Evolutionary conservation across 2,113 vertebrate genomes (phyloP).

Genomic region (Vireo altiloquus): DNA sequence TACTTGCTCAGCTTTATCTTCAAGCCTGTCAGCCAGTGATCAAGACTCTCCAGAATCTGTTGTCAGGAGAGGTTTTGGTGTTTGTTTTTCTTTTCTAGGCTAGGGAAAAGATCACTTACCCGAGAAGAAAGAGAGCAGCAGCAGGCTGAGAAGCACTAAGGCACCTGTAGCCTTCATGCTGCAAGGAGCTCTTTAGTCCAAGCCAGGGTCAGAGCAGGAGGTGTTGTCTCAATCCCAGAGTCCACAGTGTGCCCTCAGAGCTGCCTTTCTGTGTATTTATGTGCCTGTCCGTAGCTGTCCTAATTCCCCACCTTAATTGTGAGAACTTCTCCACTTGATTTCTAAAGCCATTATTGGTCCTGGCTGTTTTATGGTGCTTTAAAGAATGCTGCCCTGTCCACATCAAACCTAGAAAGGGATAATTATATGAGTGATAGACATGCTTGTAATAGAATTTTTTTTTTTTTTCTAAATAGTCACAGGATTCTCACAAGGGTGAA

Average conservation of each 20-base stretch:
- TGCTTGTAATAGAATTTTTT: constrained; percentile 34
- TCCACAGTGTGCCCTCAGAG: constrained; percentile 12
- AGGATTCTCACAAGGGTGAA: constrained; percentile 59
- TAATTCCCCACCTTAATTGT: constrained; percentile 74
- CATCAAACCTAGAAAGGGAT: constrained; percentile 70
- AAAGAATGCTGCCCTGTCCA: constrained; percentile 64
- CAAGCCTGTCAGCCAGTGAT: background rate
- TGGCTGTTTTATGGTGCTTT: constrained; percentile 56
- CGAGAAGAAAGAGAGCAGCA: constrained; percentile 66
- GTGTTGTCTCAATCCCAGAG: background rate
- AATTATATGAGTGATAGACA: constrained; percentile 69
- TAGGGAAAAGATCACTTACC: constrained; percentile 65
- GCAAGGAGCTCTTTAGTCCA: constrained; percentile 35
- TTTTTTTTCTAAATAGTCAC: constrained; percentile 48
- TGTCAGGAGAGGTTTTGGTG: background rate
- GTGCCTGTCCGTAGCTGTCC: background rate
- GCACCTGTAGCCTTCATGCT: constrained; percentile 70
- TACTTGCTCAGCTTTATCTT: constrained; percentile 43
- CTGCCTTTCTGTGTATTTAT: constrained; percentile 51
- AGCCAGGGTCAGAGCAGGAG: background rate
- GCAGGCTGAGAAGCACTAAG: constrained; percentile 69
- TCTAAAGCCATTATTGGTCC: constrained; percentile 55
- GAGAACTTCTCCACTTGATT: constrained; percentile 57
- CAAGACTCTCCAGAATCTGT: background rate
- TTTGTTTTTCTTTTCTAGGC: background rate